Evolutionary conservation across 92 coral and sea anemone genomes (phyloP), one percentile per base, ranked within the genome.

Genomic region (Muricea muricata): DNA sequence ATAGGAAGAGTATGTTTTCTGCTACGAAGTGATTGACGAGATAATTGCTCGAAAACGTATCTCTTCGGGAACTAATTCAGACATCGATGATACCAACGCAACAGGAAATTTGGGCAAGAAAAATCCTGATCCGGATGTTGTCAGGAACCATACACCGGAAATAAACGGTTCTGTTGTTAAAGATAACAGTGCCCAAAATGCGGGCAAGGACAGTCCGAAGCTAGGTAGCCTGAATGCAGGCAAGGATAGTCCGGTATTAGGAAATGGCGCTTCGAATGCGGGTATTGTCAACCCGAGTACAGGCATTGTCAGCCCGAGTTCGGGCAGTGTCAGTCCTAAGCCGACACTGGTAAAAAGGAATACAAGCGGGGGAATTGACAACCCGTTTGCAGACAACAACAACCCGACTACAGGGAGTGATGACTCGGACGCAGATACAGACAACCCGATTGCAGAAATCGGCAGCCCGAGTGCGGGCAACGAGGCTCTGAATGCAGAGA

Each of bases 1-100:
- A 9, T 72, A 95, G 98, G 97, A 48, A 3, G 93, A 90, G 83
- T 93, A 95, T 60, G 92, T 88, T 67, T 92, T 95, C 55, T 91
- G 93, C 66, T 95, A 95, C 47, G 97, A 93, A 58, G 91, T 97
- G 2, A 56, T 95, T 88, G 86, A 89, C 54, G 94, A 95, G 46
- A 87, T 91, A 42, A 88, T 95, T 24, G 4, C 80, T 18, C 48
- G 65, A 97, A 95, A 71, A 94, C 97, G 18, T 93, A 90, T 79
- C 91, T 93, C 73, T 87, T 91, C 12, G 67, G 85, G 58, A 84
- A 91, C 78, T 86, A 88, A 58, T 94, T 91, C 73, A 89, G 89
- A 63, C 18, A 30, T 6, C 30, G 70, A 63, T 25, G 70, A 63
- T 28, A 4, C 70, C n/a, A 26, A 18, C n/a, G 28, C 37, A 10